Evolutionary conservation across 2,797 vertebrate species (phyloP).

Genomic region (Sebastes vulpes): DNA sequence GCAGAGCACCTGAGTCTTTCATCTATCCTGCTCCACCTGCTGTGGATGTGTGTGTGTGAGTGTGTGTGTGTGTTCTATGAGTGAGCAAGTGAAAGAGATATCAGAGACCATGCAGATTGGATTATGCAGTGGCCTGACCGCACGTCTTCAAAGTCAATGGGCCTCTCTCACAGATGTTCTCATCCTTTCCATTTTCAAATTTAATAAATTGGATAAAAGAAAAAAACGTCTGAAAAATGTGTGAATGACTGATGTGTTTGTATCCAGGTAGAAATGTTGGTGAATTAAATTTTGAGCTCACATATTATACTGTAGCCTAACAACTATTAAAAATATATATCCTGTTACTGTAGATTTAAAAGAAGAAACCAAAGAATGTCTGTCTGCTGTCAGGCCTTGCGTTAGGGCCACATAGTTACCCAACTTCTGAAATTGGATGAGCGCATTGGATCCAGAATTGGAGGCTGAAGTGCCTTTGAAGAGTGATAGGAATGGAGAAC

Average conservation of each 20-base stretch:
- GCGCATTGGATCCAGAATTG: neutral
- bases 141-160: neutral
- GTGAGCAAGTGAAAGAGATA: slow-evolving; percentile 5
- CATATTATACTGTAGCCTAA: neutral
- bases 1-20: slow-evolving; percentile 55
- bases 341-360: neutral
- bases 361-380: neutral
- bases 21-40: slow-evolving; percentile 54
- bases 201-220: too few species aligned
- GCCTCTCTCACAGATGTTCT: neutral
- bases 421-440: neutral
- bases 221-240: neutral
- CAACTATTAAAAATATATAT: neutral
- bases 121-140: neutral
- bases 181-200: neutral
- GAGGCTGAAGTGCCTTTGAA: neutral
- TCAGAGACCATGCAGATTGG: neutral
- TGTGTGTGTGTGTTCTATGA: neutral
- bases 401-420: neutral
- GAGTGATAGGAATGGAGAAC: neutral
- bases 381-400: neutral
- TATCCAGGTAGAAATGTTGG: neutral
- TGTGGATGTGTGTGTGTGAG: neutral
- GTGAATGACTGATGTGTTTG: neutral
- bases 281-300: neutral